Base-by-base conservation (phyloP, 2,797 vertebrate genomes). In the Phrynocephalus vlangalii region DNA sequence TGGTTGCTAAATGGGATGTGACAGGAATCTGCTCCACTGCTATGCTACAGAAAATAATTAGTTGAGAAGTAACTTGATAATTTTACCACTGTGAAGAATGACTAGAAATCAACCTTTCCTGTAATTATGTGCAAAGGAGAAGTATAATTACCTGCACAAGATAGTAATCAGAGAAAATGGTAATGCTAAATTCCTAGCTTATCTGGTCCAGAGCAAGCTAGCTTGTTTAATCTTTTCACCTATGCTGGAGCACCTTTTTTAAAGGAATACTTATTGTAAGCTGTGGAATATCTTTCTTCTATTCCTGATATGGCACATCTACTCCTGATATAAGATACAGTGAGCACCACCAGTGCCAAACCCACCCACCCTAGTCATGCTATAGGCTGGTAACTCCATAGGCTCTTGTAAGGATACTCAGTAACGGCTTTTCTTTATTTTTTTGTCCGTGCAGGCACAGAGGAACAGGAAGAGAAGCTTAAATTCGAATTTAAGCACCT, bases 41-140 rank as follows among this genome's bases (percentile, higher is more conserved):
- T 95, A 95, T 95, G 94, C 94, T 92, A 96, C 90, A 93, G 93
- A 96, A 97, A 97, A 97, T 96, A 96, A 98, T 97, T 97, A 96
- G 96, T 97, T 96, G 95, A 97, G 93, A 97, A 96, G 94, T 96
- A 97, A 97, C 96, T 96, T 97, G 96, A 97, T 96, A 96, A 96
- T 96, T 96, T 96, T 94, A 95, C 94, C 91, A 96, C 92, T 93
- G 89, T 95, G 93, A 96, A 95, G 92, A 96, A 94, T 94, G 92
- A 96, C 95, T 92, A 92, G 91, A 96, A 96, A 96, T 96, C 94
- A 94, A 95, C 93, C 91, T 96, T 96, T 89, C 93, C 87, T 95
- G 96, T 96, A 96, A 96, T 96, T 96, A 96, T 95, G 92, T 96
- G 91, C 94, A 96, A 97, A 96, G 91, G 94, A 96, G 92, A 96